These are phyloP conservation scores for Rhynchomys soricoides DNA, from an alignment of 2,113 vertebrate genomes.

Conservation along the genomic window DNA sequence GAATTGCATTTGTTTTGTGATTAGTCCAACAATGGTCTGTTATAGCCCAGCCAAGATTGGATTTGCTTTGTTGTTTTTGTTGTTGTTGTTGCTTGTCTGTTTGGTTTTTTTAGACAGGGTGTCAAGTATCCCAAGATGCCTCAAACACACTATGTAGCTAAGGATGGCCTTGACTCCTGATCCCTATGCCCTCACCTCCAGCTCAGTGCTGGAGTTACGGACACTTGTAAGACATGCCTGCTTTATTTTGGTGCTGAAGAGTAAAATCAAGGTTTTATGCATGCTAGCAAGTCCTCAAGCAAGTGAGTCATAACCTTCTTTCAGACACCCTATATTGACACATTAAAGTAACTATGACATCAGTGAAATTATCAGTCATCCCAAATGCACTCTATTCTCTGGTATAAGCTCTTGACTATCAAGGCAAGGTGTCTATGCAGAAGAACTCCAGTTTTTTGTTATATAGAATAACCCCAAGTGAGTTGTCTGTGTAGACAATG, in stretches of 20 bases:
- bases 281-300: background rate
- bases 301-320: background rate
- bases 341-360: background rate
- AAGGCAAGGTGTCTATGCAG: background rate
- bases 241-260: no score
- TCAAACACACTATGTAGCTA: background rate
- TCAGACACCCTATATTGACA: no score
- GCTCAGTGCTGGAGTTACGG: background rate
- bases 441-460: background rate
- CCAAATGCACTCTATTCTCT: background rate
- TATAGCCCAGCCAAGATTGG: background rate
- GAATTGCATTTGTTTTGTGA: background rate
- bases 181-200: background rate
- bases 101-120: background rate
- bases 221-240: background rate
- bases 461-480: background rate
- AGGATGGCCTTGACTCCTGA: background rate
- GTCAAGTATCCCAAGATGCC: background rate
- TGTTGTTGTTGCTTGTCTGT: no score
- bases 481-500: background rate
- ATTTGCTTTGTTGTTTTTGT: background rate
- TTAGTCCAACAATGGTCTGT: background rate
- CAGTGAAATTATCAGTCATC: background rate
- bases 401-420: background rate
- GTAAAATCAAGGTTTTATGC: background rate